Conservation (phyloP, 2,797 vertebrate genomes). For the Rallus crepitans region DNA sequence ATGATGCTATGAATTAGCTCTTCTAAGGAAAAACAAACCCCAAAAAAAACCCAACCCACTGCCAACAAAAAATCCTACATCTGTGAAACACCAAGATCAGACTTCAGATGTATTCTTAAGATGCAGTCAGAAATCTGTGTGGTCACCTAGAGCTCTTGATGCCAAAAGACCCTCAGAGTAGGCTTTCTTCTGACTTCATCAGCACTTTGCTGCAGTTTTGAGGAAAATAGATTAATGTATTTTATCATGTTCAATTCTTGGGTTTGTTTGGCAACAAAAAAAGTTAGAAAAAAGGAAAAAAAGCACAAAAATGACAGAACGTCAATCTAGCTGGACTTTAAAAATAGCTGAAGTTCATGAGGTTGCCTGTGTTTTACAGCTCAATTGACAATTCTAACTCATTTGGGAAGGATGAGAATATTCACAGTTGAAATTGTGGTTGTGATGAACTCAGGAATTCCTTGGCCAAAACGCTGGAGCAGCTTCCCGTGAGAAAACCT, state of each 20-base stretch:
- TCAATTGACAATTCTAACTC: neutral
- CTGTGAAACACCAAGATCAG: neutral
- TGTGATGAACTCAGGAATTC: neutral
- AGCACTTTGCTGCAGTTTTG: neutral
- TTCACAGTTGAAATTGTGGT: neutral
- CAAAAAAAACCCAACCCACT: too few species aligned
- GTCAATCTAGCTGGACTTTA: neutral
- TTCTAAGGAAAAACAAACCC: neutral
- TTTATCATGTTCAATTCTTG: neutral
- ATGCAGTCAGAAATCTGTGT: neutral
- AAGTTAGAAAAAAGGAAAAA: neutral
- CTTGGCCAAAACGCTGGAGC: neutral
- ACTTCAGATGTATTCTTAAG: neutral
- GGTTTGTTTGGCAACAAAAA: neutral
- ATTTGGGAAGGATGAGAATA: neutral
- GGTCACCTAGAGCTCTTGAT: neutral
- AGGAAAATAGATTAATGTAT: neutral
- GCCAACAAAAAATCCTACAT: rapidly evolving
- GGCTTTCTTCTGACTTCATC: neutral
- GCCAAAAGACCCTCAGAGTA: neutral
- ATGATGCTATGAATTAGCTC: neutral
- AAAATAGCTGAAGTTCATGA: neutral
- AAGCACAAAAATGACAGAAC: neutral
- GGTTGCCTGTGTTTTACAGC: neutral
- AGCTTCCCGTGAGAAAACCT: neutral